Conservation (phyloP, 2,113 vertebrate genomes). For the Lontra canadensis region DNA sequence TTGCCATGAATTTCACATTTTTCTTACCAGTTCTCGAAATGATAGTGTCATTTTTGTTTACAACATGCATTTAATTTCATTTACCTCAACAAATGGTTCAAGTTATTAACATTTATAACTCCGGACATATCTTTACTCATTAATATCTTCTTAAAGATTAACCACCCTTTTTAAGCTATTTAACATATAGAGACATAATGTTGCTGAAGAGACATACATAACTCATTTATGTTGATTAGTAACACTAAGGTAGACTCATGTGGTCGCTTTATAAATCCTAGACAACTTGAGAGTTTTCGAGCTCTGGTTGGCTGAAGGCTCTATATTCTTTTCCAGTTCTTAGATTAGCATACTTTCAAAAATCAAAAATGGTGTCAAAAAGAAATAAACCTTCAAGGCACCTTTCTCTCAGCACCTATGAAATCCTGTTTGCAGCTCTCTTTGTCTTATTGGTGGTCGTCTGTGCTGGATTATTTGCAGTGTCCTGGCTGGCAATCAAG, state of each 20-base stretch:
- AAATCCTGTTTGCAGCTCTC: slow-evolving; percentile 78
- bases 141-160: slow-evolving; percentile 62
- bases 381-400: slow-evolving; percentile 24
- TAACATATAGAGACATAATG: background rate
- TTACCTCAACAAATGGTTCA: background rate
- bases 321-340: background rate
- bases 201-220: background rate
- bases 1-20: slow-evolving; percentile 31
- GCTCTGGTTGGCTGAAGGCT: background rate
- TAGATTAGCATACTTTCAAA: slow-evolving; percentile 39
- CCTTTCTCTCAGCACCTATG: slow-evolving; percentile 66
- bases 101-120: slow-evolving; percentile 68
- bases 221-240: background rate
- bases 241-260: slow-evolving; percentile 51
- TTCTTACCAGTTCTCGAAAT: slow-evolving; percentile 23
- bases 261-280: slow-evolving; percentile 68
- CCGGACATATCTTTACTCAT: slow-evolving; percentile 20
- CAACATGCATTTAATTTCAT: slow-evolving; percentile 8
- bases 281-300: slow-evolving; percentile 49
- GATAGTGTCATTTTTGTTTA: slow-evolving; percentile 55
- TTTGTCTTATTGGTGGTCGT: slow-evolving; percentile 65
- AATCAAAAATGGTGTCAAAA: slow-evolving; percentile 73
- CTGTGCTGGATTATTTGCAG: slow-evolving; percentile 78
- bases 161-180: slow-evolving; percentile 7
- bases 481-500: slow-evolving; percentile 81